A percentile compares a stretch with the other conserved stretches of the same genome.
Conservation (phyloP, 1,140 invertebrate species). For the Diuraphis noxia region DNA sequence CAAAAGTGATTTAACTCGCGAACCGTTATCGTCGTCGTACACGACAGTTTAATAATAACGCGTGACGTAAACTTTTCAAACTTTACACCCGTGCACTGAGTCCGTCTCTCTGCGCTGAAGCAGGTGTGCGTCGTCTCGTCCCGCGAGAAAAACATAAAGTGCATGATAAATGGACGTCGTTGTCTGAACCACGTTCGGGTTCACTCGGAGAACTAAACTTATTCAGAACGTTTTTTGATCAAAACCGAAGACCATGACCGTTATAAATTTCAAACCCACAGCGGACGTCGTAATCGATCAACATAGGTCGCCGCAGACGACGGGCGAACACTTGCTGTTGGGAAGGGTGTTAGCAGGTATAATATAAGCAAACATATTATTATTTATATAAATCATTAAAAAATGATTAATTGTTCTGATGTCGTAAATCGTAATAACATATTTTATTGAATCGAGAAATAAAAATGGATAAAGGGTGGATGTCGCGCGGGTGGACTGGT, state of each 20-base stretch:
- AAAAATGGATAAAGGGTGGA: not conserved
- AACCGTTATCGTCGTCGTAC: no score
- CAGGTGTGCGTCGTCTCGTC: not conserved
- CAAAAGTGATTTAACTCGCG: not conserved
- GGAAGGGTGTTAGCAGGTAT: constrained; percentile 48
- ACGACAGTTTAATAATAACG: no score
- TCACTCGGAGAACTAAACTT: not conserved
- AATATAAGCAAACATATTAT: not conserved
- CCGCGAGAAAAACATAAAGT: not conserved
- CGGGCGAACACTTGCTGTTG: constrained; percentile 33
- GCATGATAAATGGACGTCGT: not conserved
- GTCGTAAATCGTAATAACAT: no score
- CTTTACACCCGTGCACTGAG: not conserved
- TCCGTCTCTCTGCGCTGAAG: not conserved
- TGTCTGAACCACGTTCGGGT: not conserved
- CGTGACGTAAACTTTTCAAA: not conserved
- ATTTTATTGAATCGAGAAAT: not conserved
- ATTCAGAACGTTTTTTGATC: not conserved
- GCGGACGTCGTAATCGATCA: not conserved
- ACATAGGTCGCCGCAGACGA: constrained; percentile 5
- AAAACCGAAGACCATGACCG: not conserved
- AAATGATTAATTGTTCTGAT: not conserved
- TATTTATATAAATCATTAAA: no score
- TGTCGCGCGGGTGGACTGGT: not conserved
- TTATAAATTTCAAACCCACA: constrained; percentile 50